phyloP scores from a whole-genome alignment of 92 coral and sea anemone genomes.

The Pocillopora meandrina region DNA sequence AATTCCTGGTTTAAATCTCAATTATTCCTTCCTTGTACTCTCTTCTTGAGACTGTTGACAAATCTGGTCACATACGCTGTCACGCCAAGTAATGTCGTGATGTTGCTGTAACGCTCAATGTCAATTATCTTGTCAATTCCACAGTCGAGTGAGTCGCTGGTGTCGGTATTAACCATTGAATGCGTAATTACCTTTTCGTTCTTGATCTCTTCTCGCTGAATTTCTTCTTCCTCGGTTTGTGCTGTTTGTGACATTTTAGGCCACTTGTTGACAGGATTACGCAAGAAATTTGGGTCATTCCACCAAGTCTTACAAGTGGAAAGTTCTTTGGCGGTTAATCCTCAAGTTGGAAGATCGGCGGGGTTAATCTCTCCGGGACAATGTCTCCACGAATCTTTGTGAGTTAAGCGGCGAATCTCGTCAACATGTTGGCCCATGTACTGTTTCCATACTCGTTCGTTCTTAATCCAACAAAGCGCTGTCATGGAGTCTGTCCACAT shows the following conservation, averaged over 20 bases:
- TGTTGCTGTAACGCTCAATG: conserved; percentile 35
- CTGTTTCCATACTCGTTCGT: conserved; percentile 47
- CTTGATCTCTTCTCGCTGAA: conserved; percentile 42
- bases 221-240: conserved; percentile 32
- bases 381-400: conserved; percentile 20
- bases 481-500: conserved; percentile 59
- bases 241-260: conserved; percentile 25
- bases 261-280: conserved; percentile 37
- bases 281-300: conserved; percentile 54
- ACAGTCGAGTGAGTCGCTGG: conserved; percentile 13
- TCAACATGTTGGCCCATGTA: conserved; percentile 35
- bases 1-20: conserved; percentile 20
- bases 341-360: conserved; percentile 47
- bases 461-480: conserved; percentile 57
- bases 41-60: conserved; percentile 30
- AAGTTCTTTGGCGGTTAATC: conserved; percentile 42
- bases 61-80: conserved; percentile 54
- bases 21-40: neutral
- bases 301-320: conserved; percentile 38
- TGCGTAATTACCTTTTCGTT: conserved; percentile 3
- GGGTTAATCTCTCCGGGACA: conserved; percentile 43
- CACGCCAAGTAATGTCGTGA: conserved; percentile 53
- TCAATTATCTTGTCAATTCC: conserved; percentile 37
- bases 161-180: neutral
- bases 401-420: conserved; percentile 47